These are phyloP conservation scores for Nothobranchius kuhntae DNA, from an alignment of 2,113 vertebrate species.

Conservation along the genomic window DNA sequence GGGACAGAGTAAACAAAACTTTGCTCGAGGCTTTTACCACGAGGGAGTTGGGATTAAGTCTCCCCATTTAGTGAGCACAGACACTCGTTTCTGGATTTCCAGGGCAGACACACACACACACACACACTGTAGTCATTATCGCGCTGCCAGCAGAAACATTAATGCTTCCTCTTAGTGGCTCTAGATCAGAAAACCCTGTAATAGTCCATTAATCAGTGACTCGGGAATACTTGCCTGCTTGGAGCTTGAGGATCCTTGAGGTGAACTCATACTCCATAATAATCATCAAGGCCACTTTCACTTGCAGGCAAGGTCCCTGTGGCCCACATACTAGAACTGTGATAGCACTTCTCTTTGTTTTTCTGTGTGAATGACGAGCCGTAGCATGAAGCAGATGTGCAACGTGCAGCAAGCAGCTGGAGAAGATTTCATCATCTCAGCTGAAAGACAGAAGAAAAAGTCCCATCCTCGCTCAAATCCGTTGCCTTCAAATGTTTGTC, in stretches of 20 bases:
- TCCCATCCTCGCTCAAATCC: conserved; percentile 36
- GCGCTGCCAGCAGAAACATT: conserved; percentile 41
- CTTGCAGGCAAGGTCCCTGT: conserved; percentile 17
- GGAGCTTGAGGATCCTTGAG: conserved; percentile 62
- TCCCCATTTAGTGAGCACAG: conserved; percentile 50
- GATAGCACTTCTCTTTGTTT: conserved; percentile 22
- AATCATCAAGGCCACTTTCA: conserved; percentile 50
- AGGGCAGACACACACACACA: conserved; percentile 8
- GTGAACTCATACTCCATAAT: conserved; percentile 57
- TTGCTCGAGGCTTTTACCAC: conserved; percentile 52
- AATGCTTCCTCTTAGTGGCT: conserved; percentile 42
- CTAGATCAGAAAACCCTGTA: conserved; percentile 51
- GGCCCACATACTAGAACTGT: conserved; percentile 12
- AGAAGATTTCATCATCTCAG: conserved; percentile 61
- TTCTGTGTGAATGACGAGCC: conserved; percentile 22
- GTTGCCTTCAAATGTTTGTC: conserved; percentile 53
- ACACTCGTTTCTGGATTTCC: conserved; percentile 25
- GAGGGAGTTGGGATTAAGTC: conserved; percentile 62
- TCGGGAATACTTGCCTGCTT: conserved; percentile 41
- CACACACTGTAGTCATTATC: conserved; percentile 49
- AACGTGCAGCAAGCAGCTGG: conserved; percentile 41
- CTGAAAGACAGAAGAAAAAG: conserved; percentile 5
- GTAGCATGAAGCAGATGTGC: conserved; percentile 18
- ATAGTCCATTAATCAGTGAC: conserved; percentile 61
- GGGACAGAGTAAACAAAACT: conserved; percentile 66